phyloP scores from a whole-genome alignment of 2,888 invertebrate species.

The Ischnus inquisitorius region DNA sequence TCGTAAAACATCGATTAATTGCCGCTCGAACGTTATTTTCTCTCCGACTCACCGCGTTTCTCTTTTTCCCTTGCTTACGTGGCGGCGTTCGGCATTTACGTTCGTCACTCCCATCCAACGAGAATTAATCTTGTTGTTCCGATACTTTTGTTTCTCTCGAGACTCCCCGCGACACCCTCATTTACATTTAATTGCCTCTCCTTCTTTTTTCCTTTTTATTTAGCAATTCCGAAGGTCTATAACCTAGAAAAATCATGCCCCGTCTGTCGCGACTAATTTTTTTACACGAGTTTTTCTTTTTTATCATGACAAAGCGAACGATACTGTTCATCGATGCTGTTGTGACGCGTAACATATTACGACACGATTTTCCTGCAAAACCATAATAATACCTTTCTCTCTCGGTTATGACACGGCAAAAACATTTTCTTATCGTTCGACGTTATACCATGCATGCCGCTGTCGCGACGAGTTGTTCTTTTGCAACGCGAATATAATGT shows the following conservation, averaged over 20 bases:
- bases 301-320: neutral
- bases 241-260: neutral
- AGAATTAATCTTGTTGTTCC: neutral
- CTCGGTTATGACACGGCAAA: no score
- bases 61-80: conserved; percentile 57
- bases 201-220: neutral
- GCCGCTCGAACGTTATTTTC: conserved; percentile 21
- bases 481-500: no score
- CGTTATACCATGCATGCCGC: no score
- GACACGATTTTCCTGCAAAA: no score
- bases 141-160: neutral
- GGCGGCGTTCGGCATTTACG: conserved; percentile 63
- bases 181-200: neutral
- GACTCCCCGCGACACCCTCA: neutral
- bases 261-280: neutral
- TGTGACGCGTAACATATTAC: no score
- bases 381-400: no score
- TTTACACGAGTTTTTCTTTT: neutral
- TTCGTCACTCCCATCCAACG: conserved; percentile 20
- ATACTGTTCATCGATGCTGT: conserved; percentile 1
- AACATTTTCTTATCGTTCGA: no score
- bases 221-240: neutral
- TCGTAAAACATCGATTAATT: conserved; percentile 3
- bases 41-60: neutral
- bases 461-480: no score